Percentiles rank a stretch among this genome's conserved stretches.
Evolutionary conservation across 2,797 vertebrate species (phyloP).

Genomic region (Hyperoplus lanceolatus): DNA sequence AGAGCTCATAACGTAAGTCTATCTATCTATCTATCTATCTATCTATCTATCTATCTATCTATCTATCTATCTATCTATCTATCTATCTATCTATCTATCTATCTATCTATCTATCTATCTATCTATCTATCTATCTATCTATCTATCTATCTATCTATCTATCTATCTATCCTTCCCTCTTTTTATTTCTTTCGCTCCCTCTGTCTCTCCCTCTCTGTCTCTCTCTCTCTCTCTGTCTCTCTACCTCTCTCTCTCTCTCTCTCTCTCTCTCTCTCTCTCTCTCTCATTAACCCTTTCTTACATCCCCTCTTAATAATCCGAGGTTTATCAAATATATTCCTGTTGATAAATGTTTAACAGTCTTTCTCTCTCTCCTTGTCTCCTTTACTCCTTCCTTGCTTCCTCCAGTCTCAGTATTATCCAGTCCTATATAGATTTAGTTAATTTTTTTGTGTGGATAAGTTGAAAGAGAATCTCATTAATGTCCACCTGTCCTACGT

Average conservation of each 20-base stretch:
- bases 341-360: conserved; percentile 13
- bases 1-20: conserved; percentile 82
- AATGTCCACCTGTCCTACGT: too few species aligned
- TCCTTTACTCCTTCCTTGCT: conserved; percentile 15
- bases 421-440: neutral
- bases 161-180: conserved; percentile 30
- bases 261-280: neutral
- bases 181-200: neutral
- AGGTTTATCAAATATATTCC: conserved; percentile 38
- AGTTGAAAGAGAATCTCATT: neutral
- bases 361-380: conserved; percentile 2
- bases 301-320: neutral
- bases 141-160: conserved; percentile 27
- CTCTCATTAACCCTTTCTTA: neutral
- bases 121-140: conserved; percentile 26
- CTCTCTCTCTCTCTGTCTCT: conserved; percentile 11
- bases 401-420: neutral
- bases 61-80: neutral
- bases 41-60: neutral
- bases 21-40: conserved; percentile 4
- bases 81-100: neutral
- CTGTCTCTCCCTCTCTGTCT: conserved; percentile 15
- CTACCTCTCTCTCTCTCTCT: conserved; percentile 31
- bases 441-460: neutral
- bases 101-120: conserved; percentile 27